Conservation (phyloP, 2,888 invertebrate genomes). For the Achlya flavicornis region DNA sequence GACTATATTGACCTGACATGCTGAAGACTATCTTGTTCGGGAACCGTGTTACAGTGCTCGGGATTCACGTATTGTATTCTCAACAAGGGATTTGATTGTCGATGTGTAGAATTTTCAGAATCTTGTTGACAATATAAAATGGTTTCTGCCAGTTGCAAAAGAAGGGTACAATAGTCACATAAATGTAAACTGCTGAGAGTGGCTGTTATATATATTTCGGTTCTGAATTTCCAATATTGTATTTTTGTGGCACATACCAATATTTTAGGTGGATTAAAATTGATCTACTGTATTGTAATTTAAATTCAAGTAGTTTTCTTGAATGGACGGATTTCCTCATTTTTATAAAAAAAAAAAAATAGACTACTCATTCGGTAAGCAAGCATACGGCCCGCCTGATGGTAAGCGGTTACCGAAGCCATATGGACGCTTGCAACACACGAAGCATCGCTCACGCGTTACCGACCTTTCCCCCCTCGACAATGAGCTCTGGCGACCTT, state of each 20-base stretch:
- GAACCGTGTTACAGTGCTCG: conserved; percentile 17
- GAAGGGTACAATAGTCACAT: not conserved
- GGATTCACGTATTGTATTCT: conserved; percentile 35
- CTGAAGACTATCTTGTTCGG: conserved; percentile 24
- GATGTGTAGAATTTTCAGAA: conserved; percentile 20
- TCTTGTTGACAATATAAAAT: conserved; percentile 1
- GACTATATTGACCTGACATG: conserved; percentile 28
- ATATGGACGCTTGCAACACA: too few relatives aligned
- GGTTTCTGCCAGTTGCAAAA: not conserved
- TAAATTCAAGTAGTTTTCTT: too few relatives aligned
- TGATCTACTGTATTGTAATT: too few relatives aligned
- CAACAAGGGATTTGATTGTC: conserved; percentile 36
- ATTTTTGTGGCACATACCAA: not conserved
- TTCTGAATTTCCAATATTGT: not conserved
- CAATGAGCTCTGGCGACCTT: too few relatives aligned
- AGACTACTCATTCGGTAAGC: too few relatives aligned
- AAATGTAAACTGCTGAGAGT: not conserved
- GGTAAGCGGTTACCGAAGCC: too few relatives aligned
- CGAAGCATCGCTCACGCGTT: too few relatives aligned
- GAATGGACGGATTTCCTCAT: too few relatives aligned
- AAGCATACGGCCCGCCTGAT: too few relatives aligned
- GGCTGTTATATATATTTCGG: not conserved
- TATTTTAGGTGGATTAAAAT: not conserved
- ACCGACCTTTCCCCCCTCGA: too few relatives aligned
- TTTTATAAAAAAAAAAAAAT: too few relatives aligned